phyloP scores from a whole-genome alignment of 2,888 invertebrate genomes.

The Drosophila mayaguana region DNA sequence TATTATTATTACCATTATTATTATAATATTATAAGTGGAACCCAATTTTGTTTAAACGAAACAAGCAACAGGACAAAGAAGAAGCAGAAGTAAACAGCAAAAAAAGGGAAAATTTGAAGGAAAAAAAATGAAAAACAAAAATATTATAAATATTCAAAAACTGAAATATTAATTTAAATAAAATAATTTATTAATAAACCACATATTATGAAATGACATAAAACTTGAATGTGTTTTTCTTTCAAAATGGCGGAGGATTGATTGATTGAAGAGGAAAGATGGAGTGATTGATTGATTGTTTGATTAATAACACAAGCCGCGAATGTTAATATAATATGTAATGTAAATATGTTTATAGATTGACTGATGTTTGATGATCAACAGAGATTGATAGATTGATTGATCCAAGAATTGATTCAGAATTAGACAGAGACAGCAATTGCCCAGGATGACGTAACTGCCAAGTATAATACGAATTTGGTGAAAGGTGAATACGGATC shows the following conservation, averaged over 20 bases:
- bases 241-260: not conserved
- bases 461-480: not conserved
- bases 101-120: slow-evolving; percentile 4
- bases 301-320: too few relatives aligned
- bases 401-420: too few relatives aligned
- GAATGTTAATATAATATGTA: too few relatives aligned
- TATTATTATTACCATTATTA: slow-evolving; percentile 70
- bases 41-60: slow-evolving; percentile 62
- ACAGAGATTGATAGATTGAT: too few relatives aligned
- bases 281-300: too few relatives aligned
- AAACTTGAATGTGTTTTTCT: slow-evolving; percentile 2
- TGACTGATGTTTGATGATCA: too few relatives aligned
- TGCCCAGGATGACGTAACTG: not conserved
- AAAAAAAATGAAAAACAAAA: slow-evolving; percentile 37
- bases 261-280: not conserved
- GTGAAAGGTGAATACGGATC: not conserved
- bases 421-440: too few relatives aligned
- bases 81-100: slow-evolving; percentile 12
- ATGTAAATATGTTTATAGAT: too few relatives aligned
- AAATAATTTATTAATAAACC: slow-evolving; percentile 80
- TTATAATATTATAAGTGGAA: slow-evolving; percentile 68
- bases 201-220: slow-evolving; percentile 79
- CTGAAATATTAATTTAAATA: slow-evolving; percentile 79
- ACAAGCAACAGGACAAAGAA: slow-evolving; percentile 28
- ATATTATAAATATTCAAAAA: slow-evolving; percentile 79